These are phyloP conservation scores for Ephestia elutella DNA, from an alignment of 1,140 invertebrate species.

Conservation along the genomic window DNA sequence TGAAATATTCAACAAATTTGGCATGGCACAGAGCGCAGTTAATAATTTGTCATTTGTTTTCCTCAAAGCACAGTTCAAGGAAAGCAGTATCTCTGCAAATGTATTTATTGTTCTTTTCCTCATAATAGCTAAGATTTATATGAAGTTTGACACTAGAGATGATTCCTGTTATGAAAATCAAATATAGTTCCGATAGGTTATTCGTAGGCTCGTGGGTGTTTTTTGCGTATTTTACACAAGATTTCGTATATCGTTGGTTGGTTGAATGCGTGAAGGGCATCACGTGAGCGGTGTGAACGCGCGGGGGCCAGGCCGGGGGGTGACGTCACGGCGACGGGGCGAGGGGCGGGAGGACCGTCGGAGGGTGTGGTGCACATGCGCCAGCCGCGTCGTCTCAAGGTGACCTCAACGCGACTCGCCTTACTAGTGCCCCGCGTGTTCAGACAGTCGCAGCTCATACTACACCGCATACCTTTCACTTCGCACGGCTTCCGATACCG, in stretches of 20 bases:
- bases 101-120: no score
- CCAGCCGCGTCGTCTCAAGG: conserved; percentile 56
- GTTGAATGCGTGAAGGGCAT: conserved; percentile 44
- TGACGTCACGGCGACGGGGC: conserved; percentile 45
- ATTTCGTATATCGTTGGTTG: conserved; percentile 18
- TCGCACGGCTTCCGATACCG: conserved; percentile 43
- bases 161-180: background rate
- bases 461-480: conserved; percentile 61
- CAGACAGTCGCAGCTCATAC: conserved; percentile 28
- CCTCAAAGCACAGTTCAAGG: no score
- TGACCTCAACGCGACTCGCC: conserved; percentile 47
- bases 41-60: no score
- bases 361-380: conserved; percentile 72
- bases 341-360: conserved; percentile 25
- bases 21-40: no score
- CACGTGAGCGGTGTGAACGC: conserved; percentile 36
- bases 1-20: no score
- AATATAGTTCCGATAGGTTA: conserved; percentile 21
- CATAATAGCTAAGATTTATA: no score
- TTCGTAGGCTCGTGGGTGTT: conserved; percentile 30
- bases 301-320: conserved; percentile 28
- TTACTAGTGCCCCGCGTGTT: conserved; percentile 44
- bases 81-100: no score
- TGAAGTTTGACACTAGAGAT: no score
- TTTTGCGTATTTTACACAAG: conserved; percentile 12